Conservation (phyloP, 1,140 invertebrate genomes). For the Polypedilum pembai region DNA sequence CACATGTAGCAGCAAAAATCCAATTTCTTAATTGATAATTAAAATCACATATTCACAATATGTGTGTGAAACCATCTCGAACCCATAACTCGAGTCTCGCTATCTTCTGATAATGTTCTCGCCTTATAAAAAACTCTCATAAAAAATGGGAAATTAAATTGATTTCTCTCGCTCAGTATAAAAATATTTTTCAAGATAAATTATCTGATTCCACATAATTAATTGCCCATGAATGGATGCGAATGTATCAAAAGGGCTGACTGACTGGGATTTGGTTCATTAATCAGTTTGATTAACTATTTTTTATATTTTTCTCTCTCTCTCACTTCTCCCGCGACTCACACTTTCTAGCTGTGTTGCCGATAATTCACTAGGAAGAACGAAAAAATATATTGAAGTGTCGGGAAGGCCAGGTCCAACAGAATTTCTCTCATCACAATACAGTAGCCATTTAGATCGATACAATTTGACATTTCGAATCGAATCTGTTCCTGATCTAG, state of each 20-base stretch:
- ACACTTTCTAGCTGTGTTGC: slow-evolving; percentile 44
- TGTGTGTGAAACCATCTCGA: not conserved
- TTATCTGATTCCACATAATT: slow-evolving; percentile 23
- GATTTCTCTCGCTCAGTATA: not conserved
- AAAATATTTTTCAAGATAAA: slow-evolving; percentile 13
- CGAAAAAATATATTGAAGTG: slow-evolving; percentile 48
- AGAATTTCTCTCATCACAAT: slow-evolving; percentile 44
- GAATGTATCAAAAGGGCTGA: not conserved
- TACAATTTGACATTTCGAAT: slow-evolving; percentile 53
- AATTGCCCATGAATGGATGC: slow-evolving; percentile 1
- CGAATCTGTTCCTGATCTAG: slow-evolving; percentile 49
- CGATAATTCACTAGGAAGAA: slow-evolving; percentile 45
- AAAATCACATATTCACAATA: not conserved
- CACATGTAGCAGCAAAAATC: not conserved
- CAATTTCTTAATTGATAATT: not conserved
- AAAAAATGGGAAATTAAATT: slow-evolving; percentile 28
- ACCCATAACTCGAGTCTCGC: too few relatives aligned
- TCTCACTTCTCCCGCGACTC: slow-evolving; percentile 30
- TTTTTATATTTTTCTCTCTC: slow-evolving; percentile 22
- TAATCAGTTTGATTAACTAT: slow-evolving; percentile 28
- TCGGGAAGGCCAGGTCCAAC: slow-evolving; percentile 47
- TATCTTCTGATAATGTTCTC: not conserved
- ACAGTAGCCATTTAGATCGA: slow-evolving; percentile 44
- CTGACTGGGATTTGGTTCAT: slow-evolving; percentile 17
- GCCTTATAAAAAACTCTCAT: not conserved